These are phyloP conservation scores for Pogonus chalceus DNA, from an alignment of 1,140 invertebrate genomes.

Conservation along the genomic window DNA sequence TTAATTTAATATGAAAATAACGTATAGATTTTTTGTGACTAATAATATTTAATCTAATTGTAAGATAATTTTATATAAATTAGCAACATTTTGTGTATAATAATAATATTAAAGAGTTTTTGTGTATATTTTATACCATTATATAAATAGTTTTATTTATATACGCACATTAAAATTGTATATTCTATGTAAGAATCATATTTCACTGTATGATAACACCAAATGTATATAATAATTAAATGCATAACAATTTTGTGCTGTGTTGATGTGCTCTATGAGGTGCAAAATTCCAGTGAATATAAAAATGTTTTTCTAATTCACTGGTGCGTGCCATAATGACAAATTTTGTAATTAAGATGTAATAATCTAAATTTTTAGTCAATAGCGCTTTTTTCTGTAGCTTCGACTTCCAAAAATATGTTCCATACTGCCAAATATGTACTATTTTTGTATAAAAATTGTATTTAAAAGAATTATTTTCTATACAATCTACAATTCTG, in stretches of 20 bases:
- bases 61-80: not conserved
- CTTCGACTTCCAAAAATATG: not conserved
- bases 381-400: not conserved
- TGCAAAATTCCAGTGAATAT: not conserved
- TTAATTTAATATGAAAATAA: no score
- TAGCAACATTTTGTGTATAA: not conserved
- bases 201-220: not conserved
- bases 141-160: not conserved
- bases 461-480: not conserved
- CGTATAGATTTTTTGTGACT: not conserved
- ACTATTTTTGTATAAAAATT: not conserved
- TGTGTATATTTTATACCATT: not conserved
- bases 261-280: not conserved
- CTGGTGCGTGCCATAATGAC: not conserved
- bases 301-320: not conserved
- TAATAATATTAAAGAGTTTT: not conserved
- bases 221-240: slow-evolving; percentile 3
- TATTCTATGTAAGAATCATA: not conserved
- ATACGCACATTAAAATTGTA: not conserved
- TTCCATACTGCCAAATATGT: slow-evolving; percentile 1
- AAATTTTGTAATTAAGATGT: not conserved
- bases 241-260: not conserved
- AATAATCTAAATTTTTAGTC: not conserved
- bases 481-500: not conserved
- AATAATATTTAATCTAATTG: not conserved